These are phyloP conservation scores for Megaceryle alcyon DNA, from an alignment of 2,797 vertebrate species.

Conservation along the genomic window DNA sequence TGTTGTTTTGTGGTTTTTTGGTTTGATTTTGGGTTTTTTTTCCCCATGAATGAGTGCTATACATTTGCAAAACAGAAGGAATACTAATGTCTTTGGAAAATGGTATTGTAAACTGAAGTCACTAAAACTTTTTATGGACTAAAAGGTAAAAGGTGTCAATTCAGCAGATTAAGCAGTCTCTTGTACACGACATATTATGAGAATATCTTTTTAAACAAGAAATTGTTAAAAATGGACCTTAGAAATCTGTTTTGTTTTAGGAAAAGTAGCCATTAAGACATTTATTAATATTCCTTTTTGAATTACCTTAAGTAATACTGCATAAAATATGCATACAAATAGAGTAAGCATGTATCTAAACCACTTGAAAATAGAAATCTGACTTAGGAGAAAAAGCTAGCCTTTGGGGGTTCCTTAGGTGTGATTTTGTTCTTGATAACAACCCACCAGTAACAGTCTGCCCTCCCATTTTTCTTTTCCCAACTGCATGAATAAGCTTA, in stretches of 20 bases:
- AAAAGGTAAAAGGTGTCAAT: not conserved
- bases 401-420: not conserved
- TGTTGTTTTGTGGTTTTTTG: too few species aligned
- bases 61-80: conserved; percentile 14
- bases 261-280: not conserved
- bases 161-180: not conserved
- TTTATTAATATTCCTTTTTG: not conserved
- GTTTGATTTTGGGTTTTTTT: not conserved
- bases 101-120: not conserved
- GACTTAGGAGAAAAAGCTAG: not conserved
- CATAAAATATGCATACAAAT: not conserved
- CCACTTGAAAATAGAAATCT: not conserved
- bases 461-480: not conserved
- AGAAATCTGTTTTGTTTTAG: not conserved
- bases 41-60: conserved; percentile 39
- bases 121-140: not conserved
- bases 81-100: not conserved
- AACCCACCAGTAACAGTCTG: not conserved
- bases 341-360: not conserved
- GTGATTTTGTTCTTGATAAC: not conserved
- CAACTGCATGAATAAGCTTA: not conserved
- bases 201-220: not conserved
- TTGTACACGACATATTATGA: not conserved
- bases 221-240: not conserved
- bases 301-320: not conserved